Conservation (phyloP, 2,888 invertebrate genomes). For the Habroteleia sp. region DNA sequence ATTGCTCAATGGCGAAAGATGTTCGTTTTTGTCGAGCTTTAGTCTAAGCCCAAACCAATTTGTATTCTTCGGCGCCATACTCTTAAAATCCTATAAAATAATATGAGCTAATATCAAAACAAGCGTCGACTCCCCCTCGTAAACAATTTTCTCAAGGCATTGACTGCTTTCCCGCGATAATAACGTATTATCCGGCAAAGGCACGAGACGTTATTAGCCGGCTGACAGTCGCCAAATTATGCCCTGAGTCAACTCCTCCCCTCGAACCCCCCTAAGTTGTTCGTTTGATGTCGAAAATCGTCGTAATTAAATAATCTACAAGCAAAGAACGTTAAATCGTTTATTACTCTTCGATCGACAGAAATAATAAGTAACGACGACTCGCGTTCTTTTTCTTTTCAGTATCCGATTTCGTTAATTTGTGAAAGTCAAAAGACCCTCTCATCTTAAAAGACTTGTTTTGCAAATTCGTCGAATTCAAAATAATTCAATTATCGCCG, state of each 20-base stretch:
- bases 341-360: slow-evolving; percentile 49
- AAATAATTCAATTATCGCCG: slow-evolving; percentile 15
- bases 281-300: slow-evolving; percentile 64
- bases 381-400: slow-evolving; percentile 4
- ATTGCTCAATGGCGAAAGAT: background rate
- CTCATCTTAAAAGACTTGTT: slow-evolving; percentile 14
- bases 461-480: background rate
- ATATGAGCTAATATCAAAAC: slow-evolving; percentile 46
- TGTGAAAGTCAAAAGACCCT: slow-evolving; percentile 23
- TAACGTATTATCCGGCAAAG: slow-evolving; percentile 55
- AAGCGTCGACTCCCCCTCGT: slow-evolving; percentile 38
- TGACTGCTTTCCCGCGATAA: slow-evolving; percentile 59
- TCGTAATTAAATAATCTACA: slow-evolving; percentile 61
- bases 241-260: slow-evolving; percentile 18
- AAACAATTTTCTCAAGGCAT: slow-evolving; percentile 56
- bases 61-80: slow-evolving; percentile 23
- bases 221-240: slow-evolving; percentile 62
- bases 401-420: slow-evolving; percentile 19
- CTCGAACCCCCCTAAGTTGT: slow-evolving; percentile 7
- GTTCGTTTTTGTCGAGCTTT: slow-evolving; percentile 10
- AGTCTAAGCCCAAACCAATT: slow-evolving; percentile 24
- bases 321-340: slow-evolving; percentile 51
- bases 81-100: slow-evolving; percentile 52
- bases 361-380: slow-evolving; percentile 23
- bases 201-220: slow-evolving; percentile 56